phyloP scores from a whole-genome alignment of 1,140 invertebrate species.

The Nylanderia fulva region DNA sequence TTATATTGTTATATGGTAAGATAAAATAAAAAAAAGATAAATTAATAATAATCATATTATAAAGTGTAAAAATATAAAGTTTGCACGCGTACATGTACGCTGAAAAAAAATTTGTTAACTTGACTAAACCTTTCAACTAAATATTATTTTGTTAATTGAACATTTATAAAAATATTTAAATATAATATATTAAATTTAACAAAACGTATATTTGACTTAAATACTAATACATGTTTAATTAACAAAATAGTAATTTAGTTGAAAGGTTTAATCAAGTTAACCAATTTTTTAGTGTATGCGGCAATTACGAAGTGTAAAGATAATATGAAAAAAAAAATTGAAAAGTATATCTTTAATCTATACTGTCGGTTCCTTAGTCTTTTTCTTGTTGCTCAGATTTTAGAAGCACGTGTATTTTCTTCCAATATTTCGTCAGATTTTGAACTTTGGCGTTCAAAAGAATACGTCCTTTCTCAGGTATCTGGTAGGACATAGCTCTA shows the following conservation, averaged over 20 bases:
- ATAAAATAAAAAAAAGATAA: background rate
- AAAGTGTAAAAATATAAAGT: background rate
- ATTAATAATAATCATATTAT: background rate
- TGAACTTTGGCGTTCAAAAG: background rate
- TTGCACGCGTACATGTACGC: no score
- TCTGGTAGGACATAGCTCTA: background rate
- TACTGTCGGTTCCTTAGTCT: background rate
- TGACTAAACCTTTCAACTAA: no score
- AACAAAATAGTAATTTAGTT: no score
- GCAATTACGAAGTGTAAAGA: background rate
- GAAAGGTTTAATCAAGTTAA: no score
- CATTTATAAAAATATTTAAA: no score
- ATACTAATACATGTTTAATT: no score
- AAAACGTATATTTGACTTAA: no score
- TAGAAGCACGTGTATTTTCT: background rate
- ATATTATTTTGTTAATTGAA: no score
- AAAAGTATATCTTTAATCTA: background rate
- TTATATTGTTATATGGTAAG: background rate
- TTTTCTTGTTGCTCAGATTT: background rate
- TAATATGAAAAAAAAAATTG: background rate
- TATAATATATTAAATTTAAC: no score
- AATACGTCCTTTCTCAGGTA: background rate
- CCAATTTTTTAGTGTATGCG: no score
- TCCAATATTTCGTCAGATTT: background rate
- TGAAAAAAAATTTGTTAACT: no score